phyloP scores from a whole-genome alignment of 2,113 vertebrate genomes.

The Phyllostomus hastatus region DNA sequence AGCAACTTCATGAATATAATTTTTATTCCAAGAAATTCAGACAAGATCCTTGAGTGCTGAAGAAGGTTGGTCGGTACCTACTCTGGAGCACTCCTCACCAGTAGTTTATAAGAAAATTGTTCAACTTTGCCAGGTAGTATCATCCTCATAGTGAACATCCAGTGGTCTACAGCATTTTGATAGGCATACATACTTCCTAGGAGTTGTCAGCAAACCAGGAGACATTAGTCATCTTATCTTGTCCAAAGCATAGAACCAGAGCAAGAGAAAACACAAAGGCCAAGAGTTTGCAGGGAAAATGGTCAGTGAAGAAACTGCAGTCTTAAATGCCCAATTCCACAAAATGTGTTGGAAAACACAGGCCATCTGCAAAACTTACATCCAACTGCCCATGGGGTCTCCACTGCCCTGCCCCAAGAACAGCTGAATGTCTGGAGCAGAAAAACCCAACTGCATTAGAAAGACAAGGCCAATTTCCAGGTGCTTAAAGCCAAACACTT shows the following conservation, averaged over 20 bases:
- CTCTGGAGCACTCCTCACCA: neutral
- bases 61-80: neutral
- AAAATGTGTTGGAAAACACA: neutral
- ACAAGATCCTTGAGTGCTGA: neutral
- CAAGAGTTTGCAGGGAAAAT: neutral
- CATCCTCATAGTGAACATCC: neutral
- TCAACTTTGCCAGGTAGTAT: neutral
- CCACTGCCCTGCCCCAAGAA: neutral
- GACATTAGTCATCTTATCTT: neutral
- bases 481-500: neutral
- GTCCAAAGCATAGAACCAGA: neutral
- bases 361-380: neutral
- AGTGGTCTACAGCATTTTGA: neutral
- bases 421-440: neutral
- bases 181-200: neutral
- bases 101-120: neutral
- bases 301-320: neutral
- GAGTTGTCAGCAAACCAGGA: neutral
- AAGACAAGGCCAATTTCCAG: neutral
- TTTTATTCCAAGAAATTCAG: constrained; percentile 80
- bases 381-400: neutral
- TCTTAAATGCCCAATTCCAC: neutral
- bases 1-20: constrained; percentile 83
- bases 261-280: neutral
- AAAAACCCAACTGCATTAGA: neutral